These are phyloP conservation scores for Hyppa rectilinea DNA, from an alignment of 2,888 invertebrate species.

Conservation along the genomic window DNA sequence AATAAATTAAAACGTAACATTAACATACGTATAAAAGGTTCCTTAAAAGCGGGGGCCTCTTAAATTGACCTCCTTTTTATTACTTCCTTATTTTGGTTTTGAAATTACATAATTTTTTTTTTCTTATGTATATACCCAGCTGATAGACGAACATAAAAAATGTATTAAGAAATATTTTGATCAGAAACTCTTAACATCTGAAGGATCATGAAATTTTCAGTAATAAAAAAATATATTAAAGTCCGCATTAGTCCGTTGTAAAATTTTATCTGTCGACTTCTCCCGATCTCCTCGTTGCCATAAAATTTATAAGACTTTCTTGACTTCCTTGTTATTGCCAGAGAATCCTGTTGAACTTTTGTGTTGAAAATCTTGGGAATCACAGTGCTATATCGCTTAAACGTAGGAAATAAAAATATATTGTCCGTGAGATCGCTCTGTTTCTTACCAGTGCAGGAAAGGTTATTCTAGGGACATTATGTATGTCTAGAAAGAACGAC, in stretches of 20 bases:
- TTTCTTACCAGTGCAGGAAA: slow-evolving; percentile 26
- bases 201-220: slow-evolving; percentile 39
- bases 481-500: slow-evolving; percentile 17
- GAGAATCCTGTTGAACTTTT: slow-evolving; percentile 55
- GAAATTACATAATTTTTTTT: slow-evolving; percentile 31
- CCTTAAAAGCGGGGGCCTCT: slow-evolving; percentile 27
- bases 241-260: slow-evolving; percentile 55
- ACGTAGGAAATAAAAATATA: slow-evolving; percentile 55
- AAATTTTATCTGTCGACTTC: slow-evolving; percentile 56
- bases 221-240: slow-evolving; percentile 57
- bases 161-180: slow-evolving; percentile 21
- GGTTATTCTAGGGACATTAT: slow-evolving; percentile 25
- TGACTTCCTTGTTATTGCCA: slow-evolving; percentile 48
- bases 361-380: slow-evolving; percentile 47
- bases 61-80: slow-evolving; percentile 54
- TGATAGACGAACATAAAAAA: slow-evolving; percentile 8
- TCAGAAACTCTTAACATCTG: slow-evolving; percentile 26
- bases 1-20: slow-evolving; percentile 63
- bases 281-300: slow-evolving; percentile 41
- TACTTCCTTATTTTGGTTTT: slow-evolving; percentile 46
- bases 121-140: slow-evolving; percentile 9
- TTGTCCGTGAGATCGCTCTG: slow-evolving; percentile 51
- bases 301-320: slow-evolving; percentile 62
- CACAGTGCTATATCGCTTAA: slow-evolving; percentile 45
- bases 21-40: slow-evolving; percentile 55